Evolutionary conservation across 2,888 invertebrate species (phyloP), one percentile per base, ranked within the genome.

Genomic region (Leistus spinibarbis): DNA sequence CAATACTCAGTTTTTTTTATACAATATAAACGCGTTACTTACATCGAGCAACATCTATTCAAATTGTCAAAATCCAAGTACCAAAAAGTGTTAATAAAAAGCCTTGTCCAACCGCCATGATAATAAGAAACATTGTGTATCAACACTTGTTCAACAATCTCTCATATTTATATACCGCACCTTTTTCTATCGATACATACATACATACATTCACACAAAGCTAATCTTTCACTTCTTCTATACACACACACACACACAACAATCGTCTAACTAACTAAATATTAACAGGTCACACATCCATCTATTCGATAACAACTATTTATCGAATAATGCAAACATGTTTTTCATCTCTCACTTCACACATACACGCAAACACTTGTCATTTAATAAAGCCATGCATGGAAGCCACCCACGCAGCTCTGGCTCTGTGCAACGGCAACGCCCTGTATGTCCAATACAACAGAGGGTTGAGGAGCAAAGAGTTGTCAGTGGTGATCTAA

Each of bases 371-470:
- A 60, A 19, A 60, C 60, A 60, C 60, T 60, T 60, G 60, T 60
- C 60, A 60, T 20, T 19, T 60, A 60, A 60, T n/a, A 60, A 60
- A 60, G 19, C 60, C 17, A 60, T 60, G 60, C 20, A 60, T 40
- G 7, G 40, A 40, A 40, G 1, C 60, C 60, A 60, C 60, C 60
- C 60, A 60, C 60, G 22, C n/a, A 22, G 60, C 17, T 1, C 20
- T 60, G 60, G 13, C 1, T 9, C 60, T 22, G 9, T 22, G 10
- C 17, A 17, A 7, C 53, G 10, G n/a, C 5, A 54, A 17, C 60
- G 60, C 22, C 22, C 5, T 40, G 7, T 40, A 40, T n/a, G n/a
- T n/a, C n/a, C n/a, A n/a, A n/a, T n/a, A n/a, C n/a, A n/a, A n/a
- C n/a, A 40, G 40, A 40, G 40, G 40, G 40, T 40, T 13, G 10